Evolutionary conservation across 2,113 vertebrate genomes (phyloP).

Genomic region (Oreotrochilus melanogaster): DNA sequence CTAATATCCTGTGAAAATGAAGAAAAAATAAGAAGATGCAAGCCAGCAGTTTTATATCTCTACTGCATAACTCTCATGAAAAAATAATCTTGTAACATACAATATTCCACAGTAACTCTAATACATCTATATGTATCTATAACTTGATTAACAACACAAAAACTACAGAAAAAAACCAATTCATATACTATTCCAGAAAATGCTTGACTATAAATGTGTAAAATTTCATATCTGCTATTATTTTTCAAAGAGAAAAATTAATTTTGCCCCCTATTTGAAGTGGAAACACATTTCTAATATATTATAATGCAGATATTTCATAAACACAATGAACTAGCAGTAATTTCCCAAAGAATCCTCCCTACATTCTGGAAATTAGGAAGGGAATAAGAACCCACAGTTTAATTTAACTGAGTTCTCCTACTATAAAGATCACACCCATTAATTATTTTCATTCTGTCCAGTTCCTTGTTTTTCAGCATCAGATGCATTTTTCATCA

Average conservation of each 20-base stretch:
- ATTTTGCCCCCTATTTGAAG: not conserved
- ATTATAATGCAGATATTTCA: not conserved
- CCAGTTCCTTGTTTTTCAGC: not conserved
- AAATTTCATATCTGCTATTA: not conserved
- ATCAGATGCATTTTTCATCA: not conserved
- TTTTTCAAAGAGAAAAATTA: not conserved
- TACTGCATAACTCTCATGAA: not conserved
- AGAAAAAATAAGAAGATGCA: not conserved
- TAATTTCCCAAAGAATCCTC: not conserved
- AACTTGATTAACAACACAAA: not conserved
- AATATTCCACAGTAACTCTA: not conserved
- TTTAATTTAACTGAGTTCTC: not conserved
- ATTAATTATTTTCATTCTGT: not conserved
- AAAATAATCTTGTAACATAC: not conserved
- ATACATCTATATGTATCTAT: not conserved
- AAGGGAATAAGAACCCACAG: not conserved
- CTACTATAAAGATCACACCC: not conserved
- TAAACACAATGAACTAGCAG: not conserved
- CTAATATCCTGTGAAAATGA: not conserved
- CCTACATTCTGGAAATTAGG: not conserved
- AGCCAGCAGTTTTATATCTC: not conserved
- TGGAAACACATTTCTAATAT: not conserved
- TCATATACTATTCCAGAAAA: not conserved
- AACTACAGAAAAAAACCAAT: not conserved
- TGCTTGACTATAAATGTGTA: not conserved